Evolutionary conservation across 2,888 invertebrate species (phyloP).

Genomic region (Oscheius sp.): DNA sequence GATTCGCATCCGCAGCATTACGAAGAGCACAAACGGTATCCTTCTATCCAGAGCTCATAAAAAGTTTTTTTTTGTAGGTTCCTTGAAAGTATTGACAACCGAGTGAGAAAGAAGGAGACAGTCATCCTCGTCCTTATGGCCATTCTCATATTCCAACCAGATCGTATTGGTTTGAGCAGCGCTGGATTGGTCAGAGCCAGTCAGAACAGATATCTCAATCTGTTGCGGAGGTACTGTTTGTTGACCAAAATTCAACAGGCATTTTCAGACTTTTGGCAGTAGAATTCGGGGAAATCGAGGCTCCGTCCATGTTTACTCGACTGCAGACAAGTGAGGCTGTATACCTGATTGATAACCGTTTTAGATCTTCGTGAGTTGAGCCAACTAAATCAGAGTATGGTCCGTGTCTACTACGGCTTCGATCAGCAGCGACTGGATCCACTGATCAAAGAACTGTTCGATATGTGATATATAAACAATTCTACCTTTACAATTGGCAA

Average conservation of each 20-base stretch:
- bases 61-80: conserved; percentile 39
- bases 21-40: conserved; percentile 84
- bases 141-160: conserved; percentile 88
- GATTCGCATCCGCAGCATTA: conserved; percentile 82
- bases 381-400: conserved; percentile 58
- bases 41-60: not conserved
- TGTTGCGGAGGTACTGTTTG: conserved; percentile 11
- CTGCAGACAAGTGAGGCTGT: conserved; percentile 41
- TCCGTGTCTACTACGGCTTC: conserved; percentile 61
- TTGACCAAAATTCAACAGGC: not conserved
- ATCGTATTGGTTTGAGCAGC: conserved; percentile 4
- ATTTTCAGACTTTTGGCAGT: conserved; percentile 55
- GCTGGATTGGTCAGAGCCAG: not conserved
- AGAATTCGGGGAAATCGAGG: conserved; percentile 51
- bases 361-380: conserved; percentile 55
- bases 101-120: conserved; percentile 87
- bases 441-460: conserved; percentile 61
- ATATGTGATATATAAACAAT: conserved; percentile 12
- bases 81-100: conserved; percentile 61
- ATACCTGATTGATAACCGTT: too few relatives aligned
- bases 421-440: conserved; percentile 66
- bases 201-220: conserved; percentile 22
- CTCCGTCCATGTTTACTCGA: conserved; percentile 50
- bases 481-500: too few relatives aligned
- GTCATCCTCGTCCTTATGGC: conserved; percentile 91